Conservation (phyloP, 30 jellyfish, hydroid and myxozoan genomes). For the Chrysaora quinquecirrha region DNA sequence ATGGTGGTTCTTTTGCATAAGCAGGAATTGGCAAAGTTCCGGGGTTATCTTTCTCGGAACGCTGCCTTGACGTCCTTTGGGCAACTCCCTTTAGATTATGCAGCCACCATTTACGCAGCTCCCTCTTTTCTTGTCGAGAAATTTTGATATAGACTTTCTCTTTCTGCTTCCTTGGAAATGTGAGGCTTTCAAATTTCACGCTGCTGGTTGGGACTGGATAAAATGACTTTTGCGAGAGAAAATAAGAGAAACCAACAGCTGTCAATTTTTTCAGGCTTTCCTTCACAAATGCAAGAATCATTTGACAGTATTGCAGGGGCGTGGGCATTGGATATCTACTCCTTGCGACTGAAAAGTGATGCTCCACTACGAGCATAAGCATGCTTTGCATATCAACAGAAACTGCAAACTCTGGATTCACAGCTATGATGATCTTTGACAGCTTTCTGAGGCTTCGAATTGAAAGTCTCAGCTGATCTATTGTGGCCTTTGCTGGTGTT, state of each 20-base stretch:
- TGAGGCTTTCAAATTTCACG: slow-evolving; percentile 32
- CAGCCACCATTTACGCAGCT: slow-evolving; percentile 29
- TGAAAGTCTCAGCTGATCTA: slow-evolving; percentile 25
- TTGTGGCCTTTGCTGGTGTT: slow-evolving; percentile 39
- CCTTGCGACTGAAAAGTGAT: slow-evolving; percentile 22
- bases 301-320: slow-evolving; percentile 26
- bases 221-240: slow-evolving; percentile 20
- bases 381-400: slow-evolving; percentile 28
- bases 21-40: slow-evolving; percentile 30
- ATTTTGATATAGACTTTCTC: slow-evolving; percentile 11
- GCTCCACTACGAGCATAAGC: slow-evolving; percentile 24
- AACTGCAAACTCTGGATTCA: slow-evolving; percentile 25
- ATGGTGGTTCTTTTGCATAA: slow-evolving; percentile 31
- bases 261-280: slow-evolving; percentile 33
- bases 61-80: slow-evolving; percentile 32
- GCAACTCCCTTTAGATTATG: slow-evolving; percentile 13
- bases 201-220: slow-evolving; percentile 40
- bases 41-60: slow-evolving; percentile 32
- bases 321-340: slow-evolving; percentile 31
- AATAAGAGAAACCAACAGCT: slow-evolving; percentile 27
- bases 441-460: slow-evolving; percentile 33
- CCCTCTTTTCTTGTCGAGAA: slow-evolving; percentile 25
- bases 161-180: slow-evolving; percentile 15
- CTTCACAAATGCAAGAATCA: slow-evolving; percentile 25
- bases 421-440: slow-evolving; percentile 5